A percentile compares a stretch with the other conserved stretches of the same genome.
Conservation (phyloP, 2,113 vertebrate genomes). For the Odontophorus gujanensis region DNA sequence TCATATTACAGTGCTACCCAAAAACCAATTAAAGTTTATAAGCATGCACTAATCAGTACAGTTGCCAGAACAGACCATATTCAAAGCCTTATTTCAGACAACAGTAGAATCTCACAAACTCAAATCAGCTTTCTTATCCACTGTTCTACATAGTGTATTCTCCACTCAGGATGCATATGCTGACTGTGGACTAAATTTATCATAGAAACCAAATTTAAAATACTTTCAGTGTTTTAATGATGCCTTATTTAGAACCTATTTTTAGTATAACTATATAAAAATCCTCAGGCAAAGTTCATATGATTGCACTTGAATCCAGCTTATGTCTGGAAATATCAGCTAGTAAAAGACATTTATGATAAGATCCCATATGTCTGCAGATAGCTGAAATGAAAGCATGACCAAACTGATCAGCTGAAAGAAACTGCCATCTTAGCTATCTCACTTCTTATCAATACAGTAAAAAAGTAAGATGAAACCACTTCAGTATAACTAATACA, state of each 20-base stretch:
- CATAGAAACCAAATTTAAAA: neutral
- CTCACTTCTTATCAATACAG: too few species aligned
- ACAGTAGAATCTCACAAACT: neutral
- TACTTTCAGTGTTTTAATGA: neutral
- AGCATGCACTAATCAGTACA: neutral
- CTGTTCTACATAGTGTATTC: neutral
- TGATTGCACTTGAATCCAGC: neutral
- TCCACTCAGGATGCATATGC: neutral
- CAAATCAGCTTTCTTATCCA: neutral
- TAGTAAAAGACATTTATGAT: neutral
- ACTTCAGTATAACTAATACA: neutral
- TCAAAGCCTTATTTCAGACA: neutral
- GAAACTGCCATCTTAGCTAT: neutral
- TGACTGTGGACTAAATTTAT: neutral
- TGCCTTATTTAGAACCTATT: neutral
- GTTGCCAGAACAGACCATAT: neutral
- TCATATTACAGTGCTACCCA: neutral
- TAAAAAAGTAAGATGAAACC: neutral
- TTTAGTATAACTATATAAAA: neutral
- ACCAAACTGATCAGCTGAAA: neutral
- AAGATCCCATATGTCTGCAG: neutral
- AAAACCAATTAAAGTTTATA: neutral
- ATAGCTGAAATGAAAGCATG: neutral
- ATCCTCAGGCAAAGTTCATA: neutral
- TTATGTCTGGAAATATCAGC: neutral